Evolutionary conservation across 2,888 invertebrate genomes (phyloP).

Genomic region (Rhyacophila evoluta): DNA sequence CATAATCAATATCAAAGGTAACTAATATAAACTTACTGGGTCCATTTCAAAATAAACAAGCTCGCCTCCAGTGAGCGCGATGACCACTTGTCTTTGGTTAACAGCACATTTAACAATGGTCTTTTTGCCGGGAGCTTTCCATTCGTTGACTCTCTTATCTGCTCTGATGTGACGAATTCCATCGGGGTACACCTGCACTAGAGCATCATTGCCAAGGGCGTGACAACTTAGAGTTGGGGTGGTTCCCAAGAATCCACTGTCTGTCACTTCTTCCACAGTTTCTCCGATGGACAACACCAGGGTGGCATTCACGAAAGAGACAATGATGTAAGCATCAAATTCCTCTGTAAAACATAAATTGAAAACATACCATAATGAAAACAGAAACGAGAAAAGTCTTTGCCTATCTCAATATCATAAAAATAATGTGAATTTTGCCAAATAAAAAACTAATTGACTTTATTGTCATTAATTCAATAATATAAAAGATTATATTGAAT

Average conservation of each 20-base stretch:
- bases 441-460: no score
- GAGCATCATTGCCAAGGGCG: constrained; percentile 95
- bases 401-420: no score
- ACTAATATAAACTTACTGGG: constrained; percentile 58
- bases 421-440: no score
- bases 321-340: constrained; percentile 99
- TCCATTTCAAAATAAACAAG: constrained; percentile 99
- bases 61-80: constrained; percentile 97
- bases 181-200: constrained; percentile 99
- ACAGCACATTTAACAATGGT: constrained; percentile 98
- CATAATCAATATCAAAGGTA: background rate
- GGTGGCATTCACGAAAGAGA: constrained; percentile 98
- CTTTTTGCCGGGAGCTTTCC: constrained; percentile 98
- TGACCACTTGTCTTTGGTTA: constrained; percentile 98
- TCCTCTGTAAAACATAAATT: constrained; percentile 87
- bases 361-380: constrained; percentile 55
- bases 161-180: constrained; percentile 98
- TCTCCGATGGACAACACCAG: constrained; percentile 99
- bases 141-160: constrained; percentile 98
- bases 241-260: constrained; percentile 98
- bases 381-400: no score
- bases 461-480: no score
- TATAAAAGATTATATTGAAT: no score
- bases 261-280: constrained; percentile 99
- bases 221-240: constrained; percentile 99